phyloP scores from a whole-genome alignment of 1,140 invertebrate genomes.

The Brachionus angularis region DNA sequence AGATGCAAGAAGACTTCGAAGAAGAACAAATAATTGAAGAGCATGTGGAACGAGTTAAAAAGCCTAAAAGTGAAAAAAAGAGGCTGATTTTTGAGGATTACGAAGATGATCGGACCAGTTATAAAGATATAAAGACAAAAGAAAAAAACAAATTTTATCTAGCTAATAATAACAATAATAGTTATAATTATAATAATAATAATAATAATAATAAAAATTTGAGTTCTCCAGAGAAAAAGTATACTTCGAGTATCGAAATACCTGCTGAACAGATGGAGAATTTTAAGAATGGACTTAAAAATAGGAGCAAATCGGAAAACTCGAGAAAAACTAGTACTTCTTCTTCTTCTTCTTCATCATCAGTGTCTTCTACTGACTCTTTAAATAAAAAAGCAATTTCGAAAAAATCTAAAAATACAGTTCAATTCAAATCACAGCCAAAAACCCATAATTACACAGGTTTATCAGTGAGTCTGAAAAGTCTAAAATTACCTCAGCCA shows the following conservation, averaged over 20 bases:
- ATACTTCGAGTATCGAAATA: constrained; percentile 36
- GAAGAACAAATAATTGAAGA: no score
- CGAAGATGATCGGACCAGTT: neutral
- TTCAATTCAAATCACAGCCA: constrained; percentile 12
- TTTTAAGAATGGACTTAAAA: constrained; percentile 25
- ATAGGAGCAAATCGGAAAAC: constrained; percentile 2
- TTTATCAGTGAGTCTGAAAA: constrained; percentile 23
- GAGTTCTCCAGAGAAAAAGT: neutral
- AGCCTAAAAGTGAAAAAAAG: no score
- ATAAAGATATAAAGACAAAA: neutral
- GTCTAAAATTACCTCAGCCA: constrained; percentile 18
- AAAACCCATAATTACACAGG: constrained; percentile 5
- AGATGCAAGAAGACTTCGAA: neutral
- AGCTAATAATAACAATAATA: neutral
- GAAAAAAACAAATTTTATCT: neutral
- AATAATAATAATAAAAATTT: neutral
- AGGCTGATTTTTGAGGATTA: no score
- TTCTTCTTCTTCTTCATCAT: neutral
- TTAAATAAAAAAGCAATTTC: neutral
- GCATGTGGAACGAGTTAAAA: no score
- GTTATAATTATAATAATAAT: neutral
- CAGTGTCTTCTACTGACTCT: neutral
- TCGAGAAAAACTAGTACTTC: constrained; percentile 26
- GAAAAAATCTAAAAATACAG: constrained; percentile 26
- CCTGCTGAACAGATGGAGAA: constrained; percentile 26